Conservation (phyloP, 2,113 vertebrate genomes). For the Forbesichthys papilliferus region DNA sequence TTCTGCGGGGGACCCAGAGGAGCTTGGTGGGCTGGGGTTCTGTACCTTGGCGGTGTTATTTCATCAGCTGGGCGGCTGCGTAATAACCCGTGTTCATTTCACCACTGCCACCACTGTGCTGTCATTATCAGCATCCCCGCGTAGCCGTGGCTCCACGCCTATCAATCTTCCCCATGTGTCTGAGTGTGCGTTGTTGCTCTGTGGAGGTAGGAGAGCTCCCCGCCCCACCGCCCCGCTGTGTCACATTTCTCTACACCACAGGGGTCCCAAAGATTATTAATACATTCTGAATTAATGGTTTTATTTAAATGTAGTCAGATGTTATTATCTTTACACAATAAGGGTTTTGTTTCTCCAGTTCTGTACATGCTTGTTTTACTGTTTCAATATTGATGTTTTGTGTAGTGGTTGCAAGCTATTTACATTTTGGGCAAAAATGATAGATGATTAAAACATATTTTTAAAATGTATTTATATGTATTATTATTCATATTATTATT, state of each 20-base stretch:
- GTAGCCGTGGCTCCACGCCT: conserved; percentile 57
- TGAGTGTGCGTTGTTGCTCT: conserved; percentile 65
- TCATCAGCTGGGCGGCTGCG: conserved; percentile 64
- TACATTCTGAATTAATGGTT: too few species aligned
- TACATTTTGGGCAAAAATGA: too few species aligned
- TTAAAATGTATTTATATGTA: too few species aligned
- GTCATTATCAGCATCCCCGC: conserved; percentile 62
- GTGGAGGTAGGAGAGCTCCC: conserved; percentile 62
- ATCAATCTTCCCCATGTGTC: conserved; percentile 65
- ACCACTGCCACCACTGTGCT: conserved; percentile 64
- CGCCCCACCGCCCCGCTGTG: conserved; percentile 31
- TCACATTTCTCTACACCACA: too few species aligned
- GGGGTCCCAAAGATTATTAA: too few species aligned
- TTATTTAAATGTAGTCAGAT: too few species aligned
- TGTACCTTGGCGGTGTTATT: conserved; percentile 62
- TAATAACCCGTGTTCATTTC: conserved; percentile 69
- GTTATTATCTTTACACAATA: too few species aligned
- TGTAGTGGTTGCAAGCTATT: too few species aligned
- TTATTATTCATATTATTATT: too few species aligned
- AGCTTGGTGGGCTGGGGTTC: conserved; percentile 46
- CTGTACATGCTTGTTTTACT: not conserved
- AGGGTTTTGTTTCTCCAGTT: too few species aligned
- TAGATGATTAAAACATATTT: too few species aligned
- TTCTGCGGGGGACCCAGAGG: conserved; percentile 34
- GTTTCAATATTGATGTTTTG: not conserved